Evolutionary conservation across 2,888 invertebrate species (phyloP), one percentile per base, ranked within the genome.

Genomic region (Drosophila pseudotakahashii): DNA sequence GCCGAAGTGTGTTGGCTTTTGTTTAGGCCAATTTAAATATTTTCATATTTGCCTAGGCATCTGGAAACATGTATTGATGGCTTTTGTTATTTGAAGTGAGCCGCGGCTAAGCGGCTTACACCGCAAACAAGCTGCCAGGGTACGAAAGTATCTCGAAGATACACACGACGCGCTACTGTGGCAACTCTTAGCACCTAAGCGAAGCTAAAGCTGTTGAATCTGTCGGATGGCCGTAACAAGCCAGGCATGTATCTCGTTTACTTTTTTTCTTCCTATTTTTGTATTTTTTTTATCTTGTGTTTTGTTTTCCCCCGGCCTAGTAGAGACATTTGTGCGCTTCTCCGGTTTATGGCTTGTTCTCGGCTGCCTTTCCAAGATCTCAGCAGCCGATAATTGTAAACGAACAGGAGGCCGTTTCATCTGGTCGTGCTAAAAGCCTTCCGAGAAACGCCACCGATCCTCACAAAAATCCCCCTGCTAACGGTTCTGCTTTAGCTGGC

Each of bases 1-100:
- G 58, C 64, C 67, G 23, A 44, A n/a, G 26, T 26, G 44, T 26
- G 44, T 26, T 58, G 68, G 58, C 81, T 70, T 71, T 68, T 73
- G 73, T 61, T 73, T 51, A 48, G 53, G 68, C 51, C 52, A 50
- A 50, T 60, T 63, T 64, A 74, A 68, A 75, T 66, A 69, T 74
- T 74, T 73, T 73, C 61, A 75, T 76, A 77, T 84, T 84, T 89
- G 89, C 89, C 80, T 84, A 83, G 77, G 71, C 66, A 74, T 77
- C 77, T 54, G 47, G 58, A 48, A 41, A 42, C 45, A 50, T 64
- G 19, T 42, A 64, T 64, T 52, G 61, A 66, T 63, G 66, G 53
- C 57, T 61, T 67, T 68, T 68, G 54, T 44, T 64, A 67, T 76
- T 81, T 81, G 67, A 80, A 74, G 67, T 77, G 59, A 73, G 74